A percentile compares a stretch with the other conserved stretches of the same genome.
These are phyloP conservation scores for Epinotia bilunana DNA, from an alignment of 2,888 invertebrate genomes.

Conservation along the genomic window DNA sequence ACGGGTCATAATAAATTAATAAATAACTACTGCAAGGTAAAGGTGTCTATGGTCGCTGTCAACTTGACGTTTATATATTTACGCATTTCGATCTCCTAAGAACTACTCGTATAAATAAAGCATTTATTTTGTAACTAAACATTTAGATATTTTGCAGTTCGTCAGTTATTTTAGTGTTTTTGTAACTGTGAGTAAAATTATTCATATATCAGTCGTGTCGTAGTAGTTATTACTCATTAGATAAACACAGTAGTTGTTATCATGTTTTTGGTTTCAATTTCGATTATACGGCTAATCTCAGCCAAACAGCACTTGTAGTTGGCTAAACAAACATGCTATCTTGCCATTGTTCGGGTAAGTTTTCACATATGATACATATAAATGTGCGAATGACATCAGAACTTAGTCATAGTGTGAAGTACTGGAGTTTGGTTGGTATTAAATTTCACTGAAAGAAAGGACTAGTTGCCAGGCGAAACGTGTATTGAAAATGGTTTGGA, in stretches of 20 bases:
- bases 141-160: constrained; percentile 16
- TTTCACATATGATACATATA: constrained; percentile 39
- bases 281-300: constrained; percentile 43
- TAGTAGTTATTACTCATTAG: constrained; percentile 22
- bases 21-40: neutral
- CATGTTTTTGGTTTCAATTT: constrained; percentile 51
- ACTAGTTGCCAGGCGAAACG: constrained; percentile 39
- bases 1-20: neutral
- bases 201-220: constrained; percentile 11
- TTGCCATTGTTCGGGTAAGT: constrained; percentile 41
- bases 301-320: constrained; percentile 40
- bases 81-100: constrained; percentile 53
- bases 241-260: constrained; percentile 46
- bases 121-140: constrained; percentile 32
- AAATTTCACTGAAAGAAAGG: constrained; percentile 43
- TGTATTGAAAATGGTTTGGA: constrained; percentile 9
- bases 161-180: constrained; percentile 29
- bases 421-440: constrained; percentile 45
- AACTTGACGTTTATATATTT: constrained; percentile 59
- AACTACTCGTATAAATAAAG: constrained; percentile 50
- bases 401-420: constrained; percentile 60
- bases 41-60: constrained; percentile 49
- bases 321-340: constrained; percentile 37
- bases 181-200: constrained; percentile 45
- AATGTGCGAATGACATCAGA: constrained; percentile 65